These are phyloP conservation scores for Ophioninae sp. DNA, from an alignment of 2,888 invertebrate genomes.

Conservation along the genomic window DNA sequence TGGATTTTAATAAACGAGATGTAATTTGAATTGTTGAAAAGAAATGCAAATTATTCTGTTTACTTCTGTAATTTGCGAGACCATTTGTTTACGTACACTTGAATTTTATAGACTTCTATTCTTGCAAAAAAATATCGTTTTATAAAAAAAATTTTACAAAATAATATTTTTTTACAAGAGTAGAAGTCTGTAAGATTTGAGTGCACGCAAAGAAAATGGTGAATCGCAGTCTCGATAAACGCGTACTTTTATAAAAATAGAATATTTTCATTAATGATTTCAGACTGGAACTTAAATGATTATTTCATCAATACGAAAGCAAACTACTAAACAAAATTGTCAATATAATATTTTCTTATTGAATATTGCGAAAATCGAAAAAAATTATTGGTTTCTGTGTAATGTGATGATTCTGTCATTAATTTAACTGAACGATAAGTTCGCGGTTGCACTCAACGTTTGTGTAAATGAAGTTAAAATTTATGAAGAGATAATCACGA, in stretches of 20 bases:
- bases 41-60: neutral
- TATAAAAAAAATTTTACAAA: no score
- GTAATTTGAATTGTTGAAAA: neutral
- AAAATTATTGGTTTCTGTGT: neutral
- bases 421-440: constrained; percentile 2
- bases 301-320: neutral
- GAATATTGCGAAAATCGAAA: neutral
- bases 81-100: neutral
- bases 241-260: neutral
- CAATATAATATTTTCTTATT: neutral
- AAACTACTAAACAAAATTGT: neutral
- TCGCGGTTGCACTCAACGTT: constrained; percentile 11
- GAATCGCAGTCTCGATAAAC: neutral
- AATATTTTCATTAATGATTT: neutral
- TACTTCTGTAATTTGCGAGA: neutral
- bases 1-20: neutral
- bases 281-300: neutral
- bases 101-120: neutral
- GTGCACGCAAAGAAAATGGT: no score
- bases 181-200: no score
- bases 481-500: constrained; percentile 53
- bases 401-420: constrained; percentile 12
- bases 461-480: constrained; percentile 45
- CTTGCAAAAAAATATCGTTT: no score
- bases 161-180: no score